A percentile compares a stretch with the other conserved stretches of the same genome.
These are phyloP conservation scores for Crotophaga sulcirostris DNA, from an alignment of 2,113 vertebrate species.

Conservation along the genomic window DNA sequence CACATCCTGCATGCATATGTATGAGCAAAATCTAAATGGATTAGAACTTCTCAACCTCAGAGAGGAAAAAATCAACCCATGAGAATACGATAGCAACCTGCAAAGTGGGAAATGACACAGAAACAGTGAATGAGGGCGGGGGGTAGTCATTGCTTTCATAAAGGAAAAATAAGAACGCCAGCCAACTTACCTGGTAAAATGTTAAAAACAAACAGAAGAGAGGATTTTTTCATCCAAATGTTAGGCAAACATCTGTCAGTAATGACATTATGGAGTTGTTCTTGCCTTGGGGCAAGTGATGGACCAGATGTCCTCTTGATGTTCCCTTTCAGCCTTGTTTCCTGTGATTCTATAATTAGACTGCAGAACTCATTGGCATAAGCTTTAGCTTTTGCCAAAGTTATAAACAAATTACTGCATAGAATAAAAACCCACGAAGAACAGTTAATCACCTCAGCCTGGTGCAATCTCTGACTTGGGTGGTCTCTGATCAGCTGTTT, in stretches of 20 bases:
- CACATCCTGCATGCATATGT: neutral
- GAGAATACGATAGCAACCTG: neutral
- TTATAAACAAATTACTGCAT: neutral
- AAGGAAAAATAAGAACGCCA: no score
- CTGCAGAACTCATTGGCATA: neutral
- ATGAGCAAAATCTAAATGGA: neutral
- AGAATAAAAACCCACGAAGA: neutral
- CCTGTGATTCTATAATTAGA: neutral
- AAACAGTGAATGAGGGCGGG: neutral
- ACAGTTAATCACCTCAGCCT: neutral
- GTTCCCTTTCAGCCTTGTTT: neutral
- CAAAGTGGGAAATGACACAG: neutral
- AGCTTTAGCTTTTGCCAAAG: neutral
- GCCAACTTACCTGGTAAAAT: neutral
- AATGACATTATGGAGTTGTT: neutral
- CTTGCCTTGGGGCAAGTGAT: neutral
- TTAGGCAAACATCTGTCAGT: neutral
- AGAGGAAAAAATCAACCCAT: neutral
- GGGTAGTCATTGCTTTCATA: no score
- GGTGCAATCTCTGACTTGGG: neutral
- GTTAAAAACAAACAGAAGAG: neutral
- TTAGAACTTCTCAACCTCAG: neutral
- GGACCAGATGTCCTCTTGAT: neutral
- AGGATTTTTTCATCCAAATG: neutral
- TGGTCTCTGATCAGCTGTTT: neutral